These are phyloP conservation scores for Anorthoa munda DNA, from an alignment of 2,888 invertebrate species.

Conservation along the genomic window DNA sequence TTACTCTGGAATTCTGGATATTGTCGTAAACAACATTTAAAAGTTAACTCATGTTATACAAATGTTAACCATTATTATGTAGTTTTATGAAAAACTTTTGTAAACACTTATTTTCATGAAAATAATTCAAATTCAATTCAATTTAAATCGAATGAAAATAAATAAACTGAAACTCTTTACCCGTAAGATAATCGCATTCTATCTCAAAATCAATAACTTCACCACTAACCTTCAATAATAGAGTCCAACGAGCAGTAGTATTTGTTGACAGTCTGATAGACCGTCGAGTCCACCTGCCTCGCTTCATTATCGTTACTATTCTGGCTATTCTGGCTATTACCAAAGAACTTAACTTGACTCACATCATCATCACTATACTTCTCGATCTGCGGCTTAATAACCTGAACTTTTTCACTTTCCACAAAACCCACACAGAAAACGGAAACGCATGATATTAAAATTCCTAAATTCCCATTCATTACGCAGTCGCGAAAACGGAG, in stretches of 20 bases:
- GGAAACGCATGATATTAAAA: constrained; percentile 36
- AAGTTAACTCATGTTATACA: no score
- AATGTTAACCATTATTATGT: no score
- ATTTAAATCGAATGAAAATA: no score
- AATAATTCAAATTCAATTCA: no score
- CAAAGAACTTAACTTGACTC: neutral
- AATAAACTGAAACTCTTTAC: no score
- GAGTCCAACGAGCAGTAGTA: constrained; percentile 70
- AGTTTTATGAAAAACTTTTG: no score
- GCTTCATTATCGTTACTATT: neutral
- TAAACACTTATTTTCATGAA: no score
- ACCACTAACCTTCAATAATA: constrained; percentile 65
- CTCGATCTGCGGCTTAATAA: constrained; percentile 29
- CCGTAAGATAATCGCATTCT: no score
- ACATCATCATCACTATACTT: constrained; percentile 5
- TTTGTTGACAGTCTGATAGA: constrained; percentile 71
- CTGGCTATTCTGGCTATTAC: neutral
- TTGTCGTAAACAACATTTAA: no score
- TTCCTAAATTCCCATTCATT: constrained; percentile 47
- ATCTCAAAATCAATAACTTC: constrained; percentile 15
- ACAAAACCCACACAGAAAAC: constrained; percentile 18
- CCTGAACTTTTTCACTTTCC: constrained; percentile 1
- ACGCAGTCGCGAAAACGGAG: constrained; percentile 13
- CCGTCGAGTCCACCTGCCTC: constrained; percentile 62
- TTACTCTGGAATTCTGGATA: no score